Base-by-base conservation (phyloP, 2,888 invertebrate species). In the Ceratothoa steindachneri region DNA sequence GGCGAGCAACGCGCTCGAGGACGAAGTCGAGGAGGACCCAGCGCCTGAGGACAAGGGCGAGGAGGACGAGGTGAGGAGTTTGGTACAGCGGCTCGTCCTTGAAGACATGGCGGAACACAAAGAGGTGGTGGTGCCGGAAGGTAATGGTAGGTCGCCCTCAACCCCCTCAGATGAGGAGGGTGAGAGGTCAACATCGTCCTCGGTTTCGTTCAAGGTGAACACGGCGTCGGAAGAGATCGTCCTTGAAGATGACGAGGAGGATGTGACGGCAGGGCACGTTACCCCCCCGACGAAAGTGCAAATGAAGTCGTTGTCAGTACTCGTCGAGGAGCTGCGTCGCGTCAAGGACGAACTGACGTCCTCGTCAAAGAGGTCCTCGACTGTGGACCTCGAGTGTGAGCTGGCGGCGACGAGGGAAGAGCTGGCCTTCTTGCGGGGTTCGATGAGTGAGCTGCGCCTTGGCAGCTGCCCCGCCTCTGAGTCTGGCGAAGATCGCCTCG, bases 51-150 rank as follows among this genome's bases (percentile, higher is more conserved):
- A 15, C 60, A n/a, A 60, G 2, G 19, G 52, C 52, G 52, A 51
- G 3, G 15, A 15, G n/a, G n/a, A n/a, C n/a, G n/a, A n/a, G 52
- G 19, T 19, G 19, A 60, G 60, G 19, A 24, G 24, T 24, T 24
- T 60, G 12, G 24, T 60, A 22, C 19, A 60, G 27, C n/a, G 24
- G 3, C 27, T 60, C 2, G 60, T 60, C 24, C 12, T 2, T n/a
- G 89, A 90, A 78, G 92, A 93, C 83, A 85, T 93, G 80, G 85
- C 83, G 66, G 84, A 74, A 30, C 73, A 77, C 27, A 60, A 76
- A 53, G 67, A 75, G 30, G 67, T 41, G 60, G 66, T 73, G 3
- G 52, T n/a, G 30, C 27, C 51, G 24, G 30, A 1, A 22, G 22
- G 22, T 60, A 24, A 60, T 60, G 27, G 60, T 24, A 19, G 19